These are phyloP conservation scores for Pachyuromys duprasi DNA, from an alignment of 2,797 vertebrate species.

Conservation along the genomic window DNA sequence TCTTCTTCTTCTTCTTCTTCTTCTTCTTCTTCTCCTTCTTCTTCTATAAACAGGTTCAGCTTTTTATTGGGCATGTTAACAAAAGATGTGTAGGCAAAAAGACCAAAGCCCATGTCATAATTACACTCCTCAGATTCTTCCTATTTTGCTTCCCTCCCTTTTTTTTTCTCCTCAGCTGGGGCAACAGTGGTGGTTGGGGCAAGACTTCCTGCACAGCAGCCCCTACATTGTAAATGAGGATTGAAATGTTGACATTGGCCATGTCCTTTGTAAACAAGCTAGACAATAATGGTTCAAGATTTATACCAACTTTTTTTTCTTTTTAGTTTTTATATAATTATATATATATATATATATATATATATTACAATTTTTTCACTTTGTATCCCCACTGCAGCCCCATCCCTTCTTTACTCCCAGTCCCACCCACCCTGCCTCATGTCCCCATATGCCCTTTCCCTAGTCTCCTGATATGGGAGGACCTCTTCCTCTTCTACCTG, in stretches of 20 bases:
- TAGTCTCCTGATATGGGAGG: too few species aligned
- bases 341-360: too few species aligned
- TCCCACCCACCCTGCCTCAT: too few species aligned
- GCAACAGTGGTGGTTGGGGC: slow-evolving; percentile 39
- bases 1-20: too few species aligned
- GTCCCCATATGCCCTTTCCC: too few species aligned
- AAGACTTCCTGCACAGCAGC: slow-evolving; percentile 80
- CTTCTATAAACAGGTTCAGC: too few species aligned
- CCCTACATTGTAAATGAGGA: slow-evolving; percentile 95
- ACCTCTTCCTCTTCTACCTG: too few species aligned
- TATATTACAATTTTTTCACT: too few species aligned
- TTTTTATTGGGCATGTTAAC: background rate
- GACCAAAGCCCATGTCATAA: background rate
- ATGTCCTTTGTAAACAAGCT: slow-evolving; percentile 90
- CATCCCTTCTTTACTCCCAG: too few species aligned
- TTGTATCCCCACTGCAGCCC: too few species aligned
- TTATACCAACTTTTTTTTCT: background rate
- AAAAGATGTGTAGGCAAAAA: background rate
- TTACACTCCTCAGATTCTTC: background rate
- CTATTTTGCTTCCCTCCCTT: background rate
- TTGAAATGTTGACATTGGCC: slow-evolving; percentile 93
- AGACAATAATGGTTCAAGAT: background rate
- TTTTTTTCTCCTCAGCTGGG: background rate
- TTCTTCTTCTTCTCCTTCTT: too few species aligned
- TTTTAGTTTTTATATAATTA: too few species aligned